These are phyloP conservation scores for Rotaria macrura DNA, from an alignment of 2,888 invertebrate genomes.

Conservation along the genomic window DNA sequence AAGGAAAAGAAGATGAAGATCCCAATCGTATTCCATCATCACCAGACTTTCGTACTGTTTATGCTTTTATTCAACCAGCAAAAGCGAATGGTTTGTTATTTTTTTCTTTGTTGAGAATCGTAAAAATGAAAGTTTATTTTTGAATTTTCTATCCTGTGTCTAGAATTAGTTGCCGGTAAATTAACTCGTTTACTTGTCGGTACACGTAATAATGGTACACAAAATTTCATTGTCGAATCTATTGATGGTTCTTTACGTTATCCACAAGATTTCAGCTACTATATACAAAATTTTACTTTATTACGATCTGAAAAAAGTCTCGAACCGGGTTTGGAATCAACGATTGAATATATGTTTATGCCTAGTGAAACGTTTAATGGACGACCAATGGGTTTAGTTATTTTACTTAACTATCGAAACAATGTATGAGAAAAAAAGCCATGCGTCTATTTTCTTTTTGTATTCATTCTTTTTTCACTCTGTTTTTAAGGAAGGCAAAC, in stretches of 20 bases:
- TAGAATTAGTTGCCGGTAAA: constrained; percentile 75
- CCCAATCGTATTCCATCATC: not conserved
- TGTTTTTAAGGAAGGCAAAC: constrained; percentile 20
- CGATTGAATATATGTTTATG: constrained; percentile 82
- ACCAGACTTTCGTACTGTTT: not conserved
- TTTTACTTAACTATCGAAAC: constrained; percentile 81
- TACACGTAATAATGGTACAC: constrained; percentile 67
- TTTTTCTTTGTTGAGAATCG: no score
- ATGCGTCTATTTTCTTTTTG: no score
- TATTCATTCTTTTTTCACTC: no score
- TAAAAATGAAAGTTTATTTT: no score
- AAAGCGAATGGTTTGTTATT: not conserved
- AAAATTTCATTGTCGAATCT: constrained; percentile 76
- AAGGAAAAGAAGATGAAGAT: constrained; percentile 6
- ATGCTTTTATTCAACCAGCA: not conserved
- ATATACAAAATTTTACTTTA: constrained; percentile 93
- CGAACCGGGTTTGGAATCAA: constrained; percentile 79
- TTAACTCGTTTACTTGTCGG: constrained; percentile 88
- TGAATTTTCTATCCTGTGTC: no score
- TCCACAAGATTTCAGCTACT: constrained; percentile 93
- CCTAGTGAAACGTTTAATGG: constrained; percentile 93
- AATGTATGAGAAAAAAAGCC: constrained; percentile 52
- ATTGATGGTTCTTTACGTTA: constrained; percentile 96
- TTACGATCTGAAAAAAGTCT: constrained; percentile 75
- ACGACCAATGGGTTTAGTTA: constrained; percentile 84